phyloP scores from a whole-genome alignment of 2,797 vertebrate genomes.

The Rhinatrema bivittatum region DNA sequence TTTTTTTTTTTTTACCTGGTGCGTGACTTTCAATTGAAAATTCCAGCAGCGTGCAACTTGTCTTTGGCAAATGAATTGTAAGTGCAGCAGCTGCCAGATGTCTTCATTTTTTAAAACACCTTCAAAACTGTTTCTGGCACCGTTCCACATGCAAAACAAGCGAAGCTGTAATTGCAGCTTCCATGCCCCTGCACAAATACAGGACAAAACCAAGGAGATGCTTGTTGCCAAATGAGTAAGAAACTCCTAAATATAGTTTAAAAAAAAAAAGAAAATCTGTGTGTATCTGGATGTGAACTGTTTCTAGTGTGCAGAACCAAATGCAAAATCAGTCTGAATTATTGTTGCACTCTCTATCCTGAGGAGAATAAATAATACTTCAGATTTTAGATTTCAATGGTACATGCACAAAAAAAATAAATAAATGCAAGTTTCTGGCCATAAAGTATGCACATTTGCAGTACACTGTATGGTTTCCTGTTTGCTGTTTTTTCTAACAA shows the following conservation, averaged over 20 bases:
- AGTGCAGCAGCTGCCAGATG: conserved; percentile 64
- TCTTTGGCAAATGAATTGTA: conserved; percentile 61
- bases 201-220: conserved; percentile 13
- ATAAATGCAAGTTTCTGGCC: no score
- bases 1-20: conserved; percentile 60
- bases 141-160: conserved; percentile 58
- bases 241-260: conserved; percentile 12
- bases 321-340: conserved; percentile 36
- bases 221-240: conserved; percentile 34
- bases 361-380: no score
- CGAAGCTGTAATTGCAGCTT: conserved; percentile 53
- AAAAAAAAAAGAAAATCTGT: conserved; percentile 5
- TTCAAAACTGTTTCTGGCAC: conserved; percentile 66
- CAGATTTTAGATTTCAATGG: no score
- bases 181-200: conserved; percentile 42
- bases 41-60: conserved; percentile 54
- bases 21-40: conserved; percentile 54
- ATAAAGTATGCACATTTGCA: no score
- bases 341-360: no score
- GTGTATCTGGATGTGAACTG: conserved; percentile 28
- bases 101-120: conserved; percentile 70
- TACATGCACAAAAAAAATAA: no score
- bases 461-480: no score
- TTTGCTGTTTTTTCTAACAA: no score
- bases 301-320: conserved; percentile 37